These are phyloP conservation scores for Melinaea menophilus DNA, from an alignment of 2,888 invertebrate species.

Conservation along the genomic window DNA sequence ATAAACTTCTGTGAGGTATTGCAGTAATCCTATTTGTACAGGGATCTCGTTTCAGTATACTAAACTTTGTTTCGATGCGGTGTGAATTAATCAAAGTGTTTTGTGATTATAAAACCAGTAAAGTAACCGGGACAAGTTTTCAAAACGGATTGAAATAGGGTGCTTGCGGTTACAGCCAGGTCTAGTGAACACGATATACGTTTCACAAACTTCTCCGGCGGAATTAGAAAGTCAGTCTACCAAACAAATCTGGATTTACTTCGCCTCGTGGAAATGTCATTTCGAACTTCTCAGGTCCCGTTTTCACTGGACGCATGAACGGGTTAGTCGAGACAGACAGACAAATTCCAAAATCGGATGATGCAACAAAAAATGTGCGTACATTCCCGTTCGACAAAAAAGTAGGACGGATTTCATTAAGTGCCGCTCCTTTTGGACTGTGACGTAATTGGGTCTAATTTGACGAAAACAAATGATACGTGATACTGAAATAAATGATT, in stretches of 20 bases:
- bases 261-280: constrained; percentile 65
- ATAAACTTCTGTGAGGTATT: constrained; percentile 33
- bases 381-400: constrained; percentile 52
- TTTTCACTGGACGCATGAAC: constrained; percentile 34
- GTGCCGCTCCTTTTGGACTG: constrained; percentile 30
- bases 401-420: constrained; percentile 35
- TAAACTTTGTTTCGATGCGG: constrained; percentile 67
- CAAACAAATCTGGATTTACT: constrained; percentile 72
- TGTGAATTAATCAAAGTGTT: constrained; percentile 73
- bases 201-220: constrained; percentile 71
- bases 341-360: constrained; percentile 32
- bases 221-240: constrained; percentile 74
- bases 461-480: constrained; percentile 76
- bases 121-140: constrained; percentile 58
- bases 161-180: constrained; percentile 68
- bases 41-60: constrained; percentile 63
- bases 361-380: constrained; percentile 58
- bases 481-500: constrained; percentile 74
- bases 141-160: constrained; percentile 70
- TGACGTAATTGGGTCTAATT: constrained; percentile 66
- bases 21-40: constrained; percentile 61
- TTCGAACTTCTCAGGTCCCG: constrained; percentile 51
- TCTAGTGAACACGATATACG: constrained; percentile 72
- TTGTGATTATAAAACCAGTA: constrained; percentile 60
- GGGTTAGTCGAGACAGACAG: constrained; percentile 30